Evolutionary conservation across 1,140 invertebrate genomes (phyloP).

Genomic region (Capitella teleta): DNA sequence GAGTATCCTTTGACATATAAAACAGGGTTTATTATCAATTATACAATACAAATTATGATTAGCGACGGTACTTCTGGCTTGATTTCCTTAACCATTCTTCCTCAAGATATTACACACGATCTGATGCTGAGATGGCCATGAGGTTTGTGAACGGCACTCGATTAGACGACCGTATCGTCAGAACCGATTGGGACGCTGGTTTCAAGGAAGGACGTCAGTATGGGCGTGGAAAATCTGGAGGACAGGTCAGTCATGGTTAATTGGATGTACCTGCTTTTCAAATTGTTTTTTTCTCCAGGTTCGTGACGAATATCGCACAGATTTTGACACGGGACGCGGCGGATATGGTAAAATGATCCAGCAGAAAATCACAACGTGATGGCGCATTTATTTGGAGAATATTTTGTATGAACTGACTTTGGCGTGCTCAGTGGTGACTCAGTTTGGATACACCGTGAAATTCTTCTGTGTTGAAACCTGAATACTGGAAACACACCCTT

Average conservation of each 20-base stretch:
- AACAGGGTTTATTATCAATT: neutral
- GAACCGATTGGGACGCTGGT: constrained; percentile 98
- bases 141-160: constrained; percentile 93
- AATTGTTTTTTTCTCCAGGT: no score
- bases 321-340: constrained; percentile 90
- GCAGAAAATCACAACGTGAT: no score
- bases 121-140: constrained; percentile 87
- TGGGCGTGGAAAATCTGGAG: constrained; percentile 94
- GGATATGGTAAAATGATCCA: constrained; percentile 68
- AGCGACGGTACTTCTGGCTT: neutral
- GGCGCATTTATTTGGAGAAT: no score
- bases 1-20: constrained; percentile 55
- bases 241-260: constrained; percentile 59
- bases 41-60: neutral
- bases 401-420: no score
- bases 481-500: no score
- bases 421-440: no score
- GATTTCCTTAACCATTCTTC: neutral
- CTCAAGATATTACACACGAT: constrained; percentile 64
- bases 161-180: constrained; percentile 90
- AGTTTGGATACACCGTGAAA: no score
- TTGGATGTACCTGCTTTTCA: no score
- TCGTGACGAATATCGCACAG: constrained; percentile 93
- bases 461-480: no score
- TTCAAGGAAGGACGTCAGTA: constrained; percentile 97